phyloP scores from a whole-genome alignment of 2,797 vertebrate genomes.

The Channa striata region DNA sequence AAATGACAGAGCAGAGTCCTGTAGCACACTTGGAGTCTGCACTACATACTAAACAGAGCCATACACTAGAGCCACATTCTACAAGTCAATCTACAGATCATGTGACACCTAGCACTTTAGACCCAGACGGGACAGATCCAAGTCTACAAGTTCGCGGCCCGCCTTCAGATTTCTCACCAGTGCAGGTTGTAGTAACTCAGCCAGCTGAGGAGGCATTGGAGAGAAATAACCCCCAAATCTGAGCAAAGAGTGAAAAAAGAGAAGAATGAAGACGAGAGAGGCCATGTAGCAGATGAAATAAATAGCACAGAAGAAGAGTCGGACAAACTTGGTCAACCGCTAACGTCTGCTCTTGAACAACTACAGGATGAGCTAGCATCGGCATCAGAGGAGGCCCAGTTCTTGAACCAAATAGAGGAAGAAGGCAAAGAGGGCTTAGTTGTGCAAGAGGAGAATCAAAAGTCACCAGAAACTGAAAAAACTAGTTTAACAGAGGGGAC shows the following conservation, averaged over 20 bases:
- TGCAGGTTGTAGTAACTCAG: conserved; percentile 21
- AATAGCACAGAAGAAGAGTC: conserved; percentile 28
- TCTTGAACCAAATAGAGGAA: conserved; percentile 28
- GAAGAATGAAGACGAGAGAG: conserved; percentile 8
- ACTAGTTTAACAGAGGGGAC: conserved; percentile 32
- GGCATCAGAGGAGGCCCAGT: conserved; percentile 30
- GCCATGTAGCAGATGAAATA: conserved; percentile 12
- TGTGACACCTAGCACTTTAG: conserved; percentile 47
- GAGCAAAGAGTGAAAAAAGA: conserved; percentile 33
- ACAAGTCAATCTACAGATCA: conserved; percentile 25
- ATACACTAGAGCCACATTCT: conserved; percentile 42
- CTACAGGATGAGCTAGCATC: conserved; percentile 41
- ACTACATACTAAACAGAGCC: conserved; percentile 30
- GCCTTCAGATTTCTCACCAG: conserved; percentile 43
- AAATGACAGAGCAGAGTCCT: conserved; percentile 43
- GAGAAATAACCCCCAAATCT: conserved; percentile 4
- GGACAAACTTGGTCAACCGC: conserved; percentile 9
- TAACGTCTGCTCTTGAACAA: conserved; percentile 25
- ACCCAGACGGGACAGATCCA: conserved; percentile 30
- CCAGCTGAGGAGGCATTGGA: conserved; percentile 24
- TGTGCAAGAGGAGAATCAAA: conserved; percentile 18
- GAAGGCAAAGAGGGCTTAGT: conserved; percentile 1
- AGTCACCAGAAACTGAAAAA: conserved; percentile 24
- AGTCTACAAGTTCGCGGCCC: conserved; percentile 50
- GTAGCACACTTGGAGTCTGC: conserved; percentile 29